Base-by-base conservation (phyloP, 37 sponge, comb jelly and placozoan genomes). In the Eunapius fragilis region DNA sequence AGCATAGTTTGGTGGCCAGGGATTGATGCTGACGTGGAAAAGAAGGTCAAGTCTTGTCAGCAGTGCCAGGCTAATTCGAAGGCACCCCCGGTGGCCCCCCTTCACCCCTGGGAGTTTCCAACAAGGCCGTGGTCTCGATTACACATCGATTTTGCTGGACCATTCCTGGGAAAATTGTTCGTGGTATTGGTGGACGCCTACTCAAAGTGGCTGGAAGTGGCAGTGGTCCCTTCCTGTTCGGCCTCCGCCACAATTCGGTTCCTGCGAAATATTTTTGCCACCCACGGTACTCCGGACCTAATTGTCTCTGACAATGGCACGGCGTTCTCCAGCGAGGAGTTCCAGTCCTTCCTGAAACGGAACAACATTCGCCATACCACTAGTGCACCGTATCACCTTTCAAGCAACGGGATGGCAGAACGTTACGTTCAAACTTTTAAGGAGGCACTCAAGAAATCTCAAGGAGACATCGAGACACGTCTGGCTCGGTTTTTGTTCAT, bases 1-100 rank as follows among this genome's bases (percentile, higher is more conserved):
- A 11, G 75, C 28, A 23, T 47, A 26, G 87, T 77, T 32, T 87
- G 87, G 87, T 87, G 87, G 87, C 87, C 87, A 72, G 81, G 81
- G 31, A 70, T 87, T 5, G 87, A 87, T 37, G 4, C 2, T 69
- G 34, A 83, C 7, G 2, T 83, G 26, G 67, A 45, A 31, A 36
- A n/a, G 3, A 72, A n/a, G 71, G 74, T 83, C 17, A 26, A 30
- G 28, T 2, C 30, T 6, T 74, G 84, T 48, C 24, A n/a, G 11
- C 1, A 1, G 12, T 74, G 84, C 27, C 84, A 83, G 48, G 70
- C 13, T 11, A 26, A 80, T 35, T 37, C 31, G 68, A 25, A 34
- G 33, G 11, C 22, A 17, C 81, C 81, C 19, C 86, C 33, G 14
- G 5, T 75, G 68, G 78, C 33, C 69, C n/a, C n/a, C n/a, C n/a